These are phyloP conservation scores for Fukomys damarensis DNA, from an alignment of 2,113 vertebrate genomes.

Conservation along the genomic window DNA sequence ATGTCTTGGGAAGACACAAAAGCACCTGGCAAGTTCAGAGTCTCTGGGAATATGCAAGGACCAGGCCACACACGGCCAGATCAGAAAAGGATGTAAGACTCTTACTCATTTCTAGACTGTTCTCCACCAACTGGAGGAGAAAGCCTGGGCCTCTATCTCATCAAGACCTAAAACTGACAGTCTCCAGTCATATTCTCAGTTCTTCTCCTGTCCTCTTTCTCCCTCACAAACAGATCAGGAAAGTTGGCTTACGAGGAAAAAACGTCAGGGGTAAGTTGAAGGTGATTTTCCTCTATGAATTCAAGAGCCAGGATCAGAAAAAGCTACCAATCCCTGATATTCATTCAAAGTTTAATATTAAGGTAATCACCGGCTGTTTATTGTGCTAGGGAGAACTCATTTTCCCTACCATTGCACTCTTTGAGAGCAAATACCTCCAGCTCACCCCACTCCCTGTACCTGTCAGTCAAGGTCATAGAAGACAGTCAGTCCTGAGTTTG, in stretches of 20 bases:
- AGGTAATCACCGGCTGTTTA: not conserved
- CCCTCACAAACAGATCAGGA: not conserved
- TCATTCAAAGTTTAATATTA: not conserved
- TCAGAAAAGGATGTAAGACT: not conserved
- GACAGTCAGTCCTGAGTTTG: not conserved
- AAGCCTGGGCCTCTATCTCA: not conserved
- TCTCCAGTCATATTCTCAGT: not conserved
- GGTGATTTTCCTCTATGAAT: not conserved
- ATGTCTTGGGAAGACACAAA: not conserved
- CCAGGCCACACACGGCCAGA: not conserved
- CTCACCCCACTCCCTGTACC: not conserved
- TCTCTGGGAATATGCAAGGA: not conserved
- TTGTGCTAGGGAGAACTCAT: not conserved
- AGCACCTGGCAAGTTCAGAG: slow-evolving; percentile 9
- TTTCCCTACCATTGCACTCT: not conserved
- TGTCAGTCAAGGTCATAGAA: not conserved
- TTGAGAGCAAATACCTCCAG: not conserved
- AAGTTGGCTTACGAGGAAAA: not conserved
- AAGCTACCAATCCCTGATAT: not conserved
- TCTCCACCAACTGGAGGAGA: not conserved
- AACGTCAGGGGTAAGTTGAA: not conserved
- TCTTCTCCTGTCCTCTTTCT: not conserved
- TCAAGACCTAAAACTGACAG: not conserved
- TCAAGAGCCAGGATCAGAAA: not conserved
- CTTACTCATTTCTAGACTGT: not conserved